A percentile compares a stretch with the other conserved stretches of the same genome.
phyloP scores from a whole-genome alignment of 2,888 invertebrate genomes.

The Cetonia aurata region DNA sequence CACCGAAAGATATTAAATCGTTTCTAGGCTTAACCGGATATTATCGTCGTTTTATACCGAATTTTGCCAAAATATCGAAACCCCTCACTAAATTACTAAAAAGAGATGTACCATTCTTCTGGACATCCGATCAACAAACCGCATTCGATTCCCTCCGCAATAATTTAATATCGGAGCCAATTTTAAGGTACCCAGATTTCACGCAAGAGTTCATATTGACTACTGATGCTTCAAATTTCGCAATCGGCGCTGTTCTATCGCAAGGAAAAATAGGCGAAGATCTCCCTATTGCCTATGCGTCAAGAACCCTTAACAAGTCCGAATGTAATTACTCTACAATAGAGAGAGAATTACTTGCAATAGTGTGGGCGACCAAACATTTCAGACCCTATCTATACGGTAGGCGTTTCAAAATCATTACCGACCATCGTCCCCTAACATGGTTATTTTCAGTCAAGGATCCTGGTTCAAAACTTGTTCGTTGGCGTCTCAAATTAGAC shows the following conservation, averaged over 20 bases:
- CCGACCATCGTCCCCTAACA: conserved; percentile 59
- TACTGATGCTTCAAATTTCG: conserved; percentile 59
- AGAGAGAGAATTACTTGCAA: conserved; percentile 57
- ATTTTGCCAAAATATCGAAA: conserved; percentile 56
- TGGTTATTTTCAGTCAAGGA: conserved; percentile 60
- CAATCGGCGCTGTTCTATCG: conserved; percentile 56
- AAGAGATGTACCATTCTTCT: conserved; percentile 45
- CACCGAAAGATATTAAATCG: conserved; percentile 44
- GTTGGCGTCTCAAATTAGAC: conserved; percentile 57
- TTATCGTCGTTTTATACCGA: conserved; percentile 60
- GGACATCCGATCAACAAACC: conserved; percentile 34
- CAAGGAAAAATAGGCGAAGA: conserved; percentile 55
- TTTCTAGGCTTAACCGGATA: conserved; percentile 56
- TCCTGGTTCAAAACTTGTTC: conserved; percentile 54
- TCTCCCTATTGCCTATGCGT: conserved; percentile 60
- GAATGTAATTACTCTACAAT: conserved; percentile 61
- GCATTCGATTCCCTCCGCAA: conserved; percentile 47
- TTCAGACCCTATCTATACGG: conserved; percentile 62
- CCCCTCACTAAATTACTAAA: conserved; percentile 51
- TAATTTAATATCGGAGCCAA: conserved; percentile 41
- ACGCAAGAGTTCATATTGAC: conserved; percentile 58
- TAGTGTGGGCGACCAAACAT: conserved; percentile 51
- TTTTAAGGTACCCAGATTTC: conserved; percentile 52
- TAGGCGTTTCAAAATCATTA: conserved; percentile 58
- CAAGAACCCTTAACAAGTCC: conserved; percentile 56